Base-by-base conservation (phyloP, 2,113 vertebrate genomes). In the Oxyruncus cristatus region DNA sequence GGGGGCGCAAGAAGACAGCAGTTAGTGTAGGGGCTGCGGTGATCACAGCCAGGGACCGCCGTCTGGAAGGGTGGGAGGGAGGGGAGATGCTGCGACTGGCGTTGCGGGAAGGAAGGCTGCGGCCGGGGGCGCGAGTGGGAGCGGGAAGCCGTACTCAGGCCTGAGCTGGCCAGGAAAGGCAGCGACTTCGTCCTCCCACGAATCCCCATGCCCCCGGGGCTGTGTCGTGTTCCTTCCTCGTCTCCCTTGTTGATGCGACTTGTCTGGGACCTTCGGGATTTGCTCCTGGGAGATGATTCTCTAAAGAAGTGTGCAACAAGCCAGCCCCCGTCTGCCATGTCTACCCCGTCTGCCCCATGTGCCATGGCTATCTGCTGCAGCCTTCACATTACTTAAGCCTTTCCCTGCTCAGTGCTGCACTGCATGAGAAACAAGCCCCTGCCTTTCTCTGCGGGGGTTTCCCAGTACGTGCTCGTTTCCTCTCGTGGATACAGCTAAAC, bases 1-100 rank as follows among this genome's bases (percentile, higher is more conserved):
- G 98, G 98, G 98, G 98, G 98, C 98, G 98, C 98, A 98, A 97
- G 98, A 93, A 98, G 98, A 98, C 98, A 98, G 98, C 98, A 98
- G 93, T 98, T 98, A 80, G 90, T 80, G 87, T 65, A 73, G 84
- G 84, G 50, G 80, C 88, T 70, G 95, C 74, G 56, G 95, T 94
- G 96, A 89, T 96, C 62, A 58, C 49, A 20, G 93, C 47, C 71
- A 17, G 62, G 23, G 92, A 95, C 87, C 92, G 97, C 59, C 39
- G 85, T 56, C 55, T 28, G 50, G 41, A 58, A 58, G 53, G 47
- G 77, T 50, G 79, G 81, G 83, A n/a, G 32, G 85, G 39, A 39
- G 59, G 33, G 33, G 70, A 55, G 58, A 59, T 84, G 80, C 66
- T 1, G 27, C 42, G 1, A 1, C 17, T 4, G 70, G 52, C 41